Evolutionary conservation across 37 sponge, comb jelly and placozoan genomes (phyloP).

Genomic region (Corticium candelabrum): DNA sequence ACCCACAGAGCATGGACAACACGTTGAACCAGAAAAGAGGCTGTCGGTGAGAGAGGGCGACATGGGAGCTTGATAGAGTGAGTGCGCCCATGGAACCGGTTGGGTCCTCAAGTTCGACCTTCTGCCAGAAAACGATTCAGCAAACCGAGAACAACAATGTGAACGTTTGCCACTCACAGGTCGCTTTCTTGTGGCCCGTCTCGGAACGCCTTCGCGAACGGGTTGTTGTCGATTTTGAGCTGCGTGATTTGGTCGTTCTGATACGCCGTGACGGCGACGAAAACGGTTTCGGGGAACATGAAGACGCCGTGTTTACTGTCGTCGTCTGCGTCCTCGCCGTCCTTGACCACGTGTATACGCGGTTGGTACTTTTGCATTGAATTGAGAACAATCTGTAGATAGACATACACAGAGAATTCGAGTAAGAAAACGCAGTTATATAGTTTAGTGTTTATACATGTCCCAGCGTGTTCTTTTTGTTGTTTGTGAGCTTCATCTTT

Average conservation of each 20-base stretch:
- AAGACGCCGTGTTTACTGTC: neutral
- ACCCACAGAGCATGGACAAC: no score
- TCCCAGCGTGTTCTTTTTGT: conserved; percentile 19
- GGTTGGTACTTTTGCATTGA: conserved; percentile 73
- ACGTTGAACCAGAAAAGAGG: no score
- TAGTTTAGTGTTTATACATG: no score
- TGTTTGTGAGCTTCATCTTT: conserved; percentile 66
- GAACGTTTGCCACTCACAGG: neutral
- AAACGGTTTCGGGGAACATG: conserved; percentile 51
- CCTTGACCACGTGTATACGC: conserved; percentile 21
- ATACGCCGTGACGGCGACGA: conserved; percentile 76
- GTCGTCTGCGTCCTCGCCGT: neutral
- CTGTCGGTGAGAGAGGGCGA: no score
- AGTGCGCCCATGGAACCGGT: no score
- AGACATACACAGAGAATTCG: no score
- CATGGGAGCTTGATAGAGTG: no score
- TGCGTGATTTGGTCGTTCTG: conserved; percentile 72
- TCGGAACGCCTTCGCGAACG: conserved; percentile 81
- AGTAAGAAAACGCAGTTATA: no score
- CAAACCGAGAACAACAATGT: no score
- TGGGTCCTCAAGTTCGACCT: no score
- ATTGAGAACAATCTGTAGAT: conserved; percentile 65
- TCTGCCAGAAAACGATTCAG: no score
- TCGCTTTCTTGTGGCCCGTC: conserved; percentile 15
- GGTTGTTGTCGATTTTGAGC: conserved; percentile 75